These are phyloP conservation scores for honey bee (Apis mellifera) DNA, from an alignment of 1,140 invertebrate species.

Conservation along the genomic window DNA sequence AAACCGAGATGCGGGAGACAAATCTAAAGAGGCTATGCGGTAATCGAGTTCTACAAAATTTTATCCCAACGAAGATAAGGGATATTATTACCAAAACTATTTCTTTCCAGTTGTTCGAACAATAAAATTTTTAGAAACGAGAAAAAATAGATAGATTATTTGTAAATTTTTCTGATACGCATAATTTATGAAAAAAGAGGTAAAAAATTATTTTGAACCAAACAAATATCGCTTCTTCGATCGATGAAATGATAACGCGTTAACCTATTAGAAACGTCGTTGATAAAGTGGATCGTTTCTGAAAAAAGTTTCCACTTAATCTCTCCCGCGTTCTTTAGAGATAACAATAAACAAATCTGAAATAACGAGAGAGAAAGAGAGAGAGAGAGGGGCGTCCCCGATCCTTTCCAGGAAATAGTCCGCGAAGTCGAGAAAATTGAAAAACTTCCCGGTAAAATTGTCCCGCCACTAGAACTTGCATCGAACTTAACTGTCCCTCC, in stretches of 20 bases:
- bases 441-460: conserved; percentile 80
- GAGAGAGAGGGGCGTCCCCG: conserved; percentile 40
- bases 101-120: neutral
- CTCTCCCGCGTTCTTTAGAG: conserved; percentile 11
- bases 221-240: no score
- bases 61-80: conserved; percentile 18
- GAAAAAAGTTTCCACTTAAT: neutral
- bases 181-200: no score
- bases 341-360: conserved; percentile 66
- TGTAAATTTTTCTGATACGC: no score
- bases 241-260: neutral
- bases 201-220: no score
- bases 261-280: neutral
- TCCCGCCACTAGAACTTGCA: conserved; percentile 71
- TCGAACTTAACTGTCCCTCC: conserved; percentile 71
- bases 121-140: no score
- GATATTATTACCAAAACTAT: neutral
- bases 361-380: conserved; percentile 46
- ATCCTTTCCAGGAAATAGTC: conserved; percentile 44
- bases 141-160: no score
- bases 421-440: conserved; percentile 78
- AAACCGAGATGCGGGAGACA: conserved; percentile 38
- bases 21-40: conserved; percentile 31
- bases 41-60: conserved; percentile 53
- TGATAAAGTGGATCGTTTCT: neutral